Conservation (phyloP, 1,140 invertebrate species). For the Pogonus chalceus region DNA sequence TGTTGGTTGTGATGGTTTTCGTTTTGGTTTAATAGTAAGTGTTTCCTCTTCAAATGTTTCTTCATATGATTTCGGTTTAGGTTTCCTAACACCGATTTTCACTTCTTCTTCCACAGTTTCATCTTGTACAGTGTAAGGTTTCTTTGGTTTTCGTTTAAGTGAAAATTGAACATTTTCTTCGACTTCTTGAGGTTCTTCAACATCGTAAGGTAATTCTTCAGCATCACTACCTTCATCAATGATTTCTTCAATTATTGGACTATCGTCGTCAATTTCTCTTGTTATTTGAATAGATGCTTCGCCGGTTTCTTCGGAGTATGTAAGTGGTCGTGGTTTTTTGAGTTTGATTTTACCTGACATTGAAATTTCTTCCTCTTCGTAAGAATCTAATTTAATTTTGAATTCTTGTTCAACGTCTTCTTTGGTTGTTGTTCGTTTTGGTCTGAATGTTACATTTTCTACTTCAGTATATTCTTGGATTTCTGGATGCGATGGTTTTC, state of each 20-base stretch:
- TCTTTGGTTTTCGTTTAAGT: conserved; percentile 41
- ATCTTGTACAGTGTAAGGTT: conserved; percentile 42
- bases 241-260: conserved; percentile 58
- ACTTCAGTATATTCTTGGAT: conserved; percentile 59
- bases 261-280: conserved; percentile 54
- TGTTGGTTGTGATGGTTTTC: conserved; percentile 46
- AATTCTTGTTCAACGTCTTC: conserved; percentile 80
- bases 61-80: conserved; percentile 34
- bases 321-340: conserved; percentile 54
- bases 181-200: conserved; percentile 40
- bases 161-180: conserved; percentile 42
- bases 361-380: conserved; percentile 76
- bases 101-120: conserved; percentile 47
- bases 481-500: conserved; percentile 46
- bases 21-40: conserved; percentile 49
- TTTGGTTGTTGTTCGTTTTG: conserved; percentile 55
- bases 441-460: conserved; percentile 64
- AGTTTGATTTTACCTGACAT: conserved; percentile 72
- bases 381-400: conserved; percentile 69
- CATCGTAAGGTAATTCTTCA: conserved; percentile 51
- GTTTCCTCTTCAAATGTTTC: conserved; percentile 48
- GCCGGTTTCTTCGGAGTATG: conserved; percentile 59
- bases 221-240: conserved; percentile 47
- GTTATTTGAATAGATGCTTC: conserved; percentile 62
- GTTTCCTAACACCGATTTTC: conserved; percentile 37